Base-by-base conservation (phyloP, 2,797 vertebrate genomes). In the Rallus crepitans region DNA sequence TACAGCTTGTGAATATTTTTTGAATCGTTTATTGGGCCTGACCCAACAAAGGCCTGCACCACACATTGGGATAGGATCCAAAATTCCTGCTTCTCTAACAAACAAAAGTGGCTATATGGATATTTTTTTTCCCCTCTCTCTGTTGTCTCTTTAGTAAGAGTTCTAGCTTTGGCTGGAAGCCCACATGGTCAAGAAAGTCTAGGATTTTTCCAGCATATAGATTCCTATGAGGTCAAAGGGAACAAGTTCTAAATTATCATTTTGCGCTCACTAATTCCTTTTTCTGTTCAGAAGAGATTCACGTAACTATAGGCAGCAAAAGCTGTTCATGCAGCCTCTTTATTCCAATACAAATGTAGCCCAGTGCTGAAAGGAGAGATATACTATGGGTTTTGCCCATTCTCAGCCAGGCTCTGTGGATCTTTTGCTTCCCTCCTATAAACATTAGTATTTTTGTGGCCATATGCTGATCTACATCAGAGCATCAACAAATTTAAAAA, bases 241-340 rank as follows among this genome's bases (percentile, higher is more conserved):
- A 82, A 69, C 12, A 84, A 35, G 12, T 35, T 37, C 63, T 35
- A 84, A 94, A 87, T 73, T 31, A 71, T 56, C 11, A 19, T 79
- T 96, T 87, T 87, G 30, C 21, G 87, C 18, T 82, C 71, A 69
- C 25, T 76, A 92, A 91, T 81, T 91, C n/a, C 37, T 79, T n/a
- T n/a, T 70, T 85, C 48, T 56, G n/a, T 76, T 89, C 52, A 87
- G 63, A 79, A 72, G 11, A 84, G 12, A 52, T 66, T 73, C 39
- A 56, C 35, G 9, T 68, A 42, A 61, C 52, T 63, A 24, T 1
- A 76, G 17, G 14, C 33, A 78, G 63, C 40, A 71, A 61, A 2
- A 7, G 28, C 18, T 86, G 17, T 57, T 72, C 81, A 66, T 11
- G 12, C 15, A 76, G 25, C 27, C 61, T 59, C 63, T 83, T 75